These are phyloP conservation scores for Sardinella longiceps DNA, from an alignment of 2,797 vertebrate species.

Conservation along the genomic window DNA sequence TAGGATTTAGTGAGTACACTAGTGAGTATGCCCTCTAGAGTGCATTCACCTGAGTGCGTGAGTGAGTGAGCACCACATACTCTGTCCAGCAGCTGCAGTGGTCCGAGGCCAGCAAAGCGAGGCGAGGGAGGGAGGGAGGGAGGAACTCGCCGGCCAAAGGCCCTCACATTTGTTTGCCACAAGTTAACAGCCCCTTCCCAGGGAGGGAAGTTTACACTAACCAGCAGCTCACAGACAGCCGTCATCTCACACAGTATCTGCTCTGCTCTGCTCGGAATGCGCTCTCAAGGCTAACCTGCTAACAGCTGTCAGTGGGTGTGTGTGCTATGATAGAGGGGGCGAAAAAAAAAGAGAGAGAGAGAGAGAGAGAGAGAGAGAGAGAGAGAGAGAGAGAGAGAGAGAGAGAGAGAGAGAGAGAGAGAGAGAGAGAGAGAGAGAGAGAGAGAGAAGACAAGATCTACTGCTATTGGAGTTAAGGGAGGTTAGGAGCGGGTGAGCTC, in stretches of 20 bases:
- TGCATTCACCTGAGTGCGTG: not conserved
- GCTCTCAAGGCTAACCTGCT: conserved; percentile 14
- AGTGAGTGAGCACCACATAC: too few relatives aligned
- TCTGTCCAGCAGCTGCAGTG: not conserved
- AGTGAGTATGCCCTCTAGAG: too few relatives aligned
- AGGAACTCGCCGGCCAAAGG: conserved; percentile 8
- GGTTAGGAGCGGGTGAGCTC: too few relatives aligned
- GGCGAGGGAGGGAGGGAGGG: not conserved
- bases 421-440: not conserved
- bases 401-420: too few relatives aligned
- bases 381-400: not conserved
- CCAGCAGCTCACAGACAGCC: conserved; percentile 28
- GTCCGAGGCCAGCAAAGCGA: not conserved
- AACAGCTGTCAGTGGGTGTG: conserved; percentile 29
- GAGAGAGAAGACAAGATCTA: not conserved
- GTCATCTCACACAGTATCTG: not conserved
- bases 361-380: not conserved
- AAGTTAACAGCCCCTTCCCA: conserved; percentile 25
- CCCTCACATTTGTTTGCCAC: conserved; percentile 35
- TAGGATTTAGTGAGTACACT: too few relatives aligned
- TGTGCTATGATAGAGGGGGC: not conserved
- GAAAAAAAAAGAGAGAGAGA: too few relatives aligned
- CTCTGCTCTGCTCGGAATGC: not conserved
- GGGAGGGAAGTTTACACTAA: conserved; percentile 44
- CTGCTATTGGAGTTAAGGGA: too few relatives aligned